These are phyloP conservation scores for Lasiurus cinereus DNA, from an alignment of 2,113 vertebrate genomes.

Conservation along the genomic window DNA sequence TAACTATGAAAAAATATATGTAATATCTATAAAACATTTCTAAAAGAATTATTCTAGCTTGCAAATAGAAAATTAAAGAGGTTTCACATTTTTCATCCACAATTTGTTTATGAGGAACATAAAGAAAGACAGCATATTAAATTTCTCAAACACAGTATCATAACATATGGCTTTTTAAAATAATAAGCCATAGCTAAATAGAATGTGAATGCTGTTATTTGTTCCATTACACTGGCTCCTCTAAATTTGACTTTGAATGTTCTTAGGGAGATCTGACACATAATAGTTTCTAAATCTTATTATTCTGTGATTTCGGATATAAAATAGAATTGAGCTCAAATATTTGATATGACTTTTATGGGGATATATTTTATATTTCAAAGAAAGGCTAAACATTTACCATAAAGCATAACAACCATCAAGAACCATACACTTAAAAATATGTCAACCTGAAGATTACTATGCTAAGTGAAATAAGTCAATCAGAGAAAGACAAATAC, in stretches of 20 bases:
- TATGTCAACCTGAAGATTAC: neutral
- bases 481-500: neutral
- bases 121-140: neutral
- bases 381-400: neutral
- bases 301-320: slow-evolving; percentile 16
- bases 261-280: neutral
- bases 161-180: neutral
- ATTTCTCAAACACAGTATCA: neutral
- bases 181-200: neutral
- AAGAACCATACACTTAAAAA: slow-evolving; percentile 4
- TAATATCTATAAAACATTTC: neutral
- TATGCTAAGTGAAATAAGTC: neutral
- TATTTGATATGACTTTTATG: slow-evolving; percentile 27
- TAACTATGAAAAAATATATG: neutral
- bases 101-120: neutral
- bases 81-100: neutral
- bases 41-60: neutral
- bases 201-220: neutral
- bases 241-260: slow-evolving; percentile 21
- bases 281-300: slow-evolving; percentile 52
- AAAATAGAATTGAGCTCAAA: slow-evolving; percentile 57
- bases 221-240: slow-evolving; percentile 28
- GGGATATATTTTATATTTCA: slow-evolving; percentile 11
- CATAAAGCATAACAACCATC: neutral
- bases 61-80: neutral